Base-by-base conservation (phyloP, 37 sponge, comb jelly and placozoan genomes). In the Eunapius fragilis region DNA sequence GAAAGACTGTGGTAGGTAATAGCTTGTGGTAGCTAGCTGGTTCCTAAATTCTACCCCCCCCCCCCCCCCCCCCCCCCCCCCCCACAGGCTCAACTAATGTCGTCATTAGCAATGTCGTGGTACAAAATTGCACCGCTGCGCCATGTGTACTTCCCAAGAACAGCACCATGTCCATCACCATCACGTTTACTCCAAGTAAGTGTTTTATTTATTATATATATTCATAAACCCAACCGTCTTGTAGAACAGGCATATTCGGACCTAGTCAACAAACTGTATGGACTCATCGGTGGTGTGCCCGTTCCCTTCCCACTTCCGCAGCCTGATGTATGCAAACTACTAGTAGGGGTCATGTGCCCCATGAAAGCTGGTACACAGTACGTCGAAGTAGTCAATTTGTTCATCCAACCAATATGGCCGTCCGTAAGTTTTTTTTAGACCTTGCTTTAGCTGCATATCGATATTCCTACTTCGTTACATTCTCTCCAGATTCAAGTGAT, bases 71-170 rank as follows among this genome's bases (percentile, higher is more conserved):
- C n/a, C n/a, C n/a, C n/a, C n/a, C n/a, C n/a, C n/a, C n/a, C n/a
- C 58, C 19, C 14, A 58, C 22, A 58, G 58, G 58, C 14, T 58
- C 58, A 58, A 58, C 58, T 58, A 58, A 58, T 58, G 30, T 86
- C 49, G 41, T n/a, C 5, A 30, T 86, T 27, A 79, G 30, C 24
- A 25, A 32, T 33, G 86, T 86, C 4, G 72, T 24, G 4, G 77
- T 86, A 36, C 22, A n/a, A n/a, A 71, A 38, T 0, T 86, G 86
- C 72, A 37, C 71, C 41, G 79, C 19, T 23, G 47, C 86, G 35
- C 86, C 86, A 28, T 86, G 86, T 76, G 5, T 11, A 19, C 26
- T 86, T 26, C 67, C 78, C 22, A 86, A 69, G 33, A 80, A 80
- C 26, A 12, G 31, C 2, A 86, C 33, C 32, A 78, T 72, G 3